Percentiles rank a stretch among this genome's conserved stretches.
Evolutionary conservation across 2,888 invertebrate genomes (phyloP).

Genomic region (Scaptomyza cyrtandrae): DNA sequence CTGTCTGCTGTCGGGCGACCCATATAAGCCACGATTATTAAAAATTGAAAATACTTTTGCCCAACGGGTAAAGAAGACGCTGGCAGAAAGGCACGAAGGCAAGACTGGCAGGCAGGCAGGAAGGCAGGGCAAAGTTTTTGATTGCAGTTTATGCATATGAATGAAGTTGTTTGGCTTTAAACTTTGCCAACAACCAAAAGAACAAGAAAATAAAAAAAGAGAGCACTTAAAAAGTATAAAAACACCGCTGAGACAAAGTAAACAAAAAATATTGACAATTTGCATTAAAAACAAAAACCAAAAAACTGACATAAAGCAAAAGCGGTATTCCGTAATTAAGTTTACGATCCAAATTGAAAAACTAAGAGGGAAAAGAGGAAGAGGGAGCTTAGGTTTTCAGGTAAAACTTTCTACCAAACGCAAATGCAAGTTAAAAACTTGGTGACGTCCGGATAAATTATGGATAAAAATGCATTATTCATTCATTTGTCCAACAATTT

Average conservation of each 20-base stretch:
- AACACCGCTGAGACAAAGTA: conserved; percentile 17
- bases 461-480: conserved; percentile 75
- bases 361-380: background rate
- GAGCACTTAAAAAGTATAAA: conserved; percentile 2
- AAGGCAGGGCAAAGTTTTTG: conserved; percentile 46
- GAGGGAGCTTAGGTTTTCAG: background rate
- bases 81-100: conserved; percentile 5
- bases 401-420: conserved; percentile 41
- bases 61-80: conserved; percentile 17
- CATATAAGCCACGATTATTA: conserved; percentile 71
- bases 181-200: conserved; percentile 52
- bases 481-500: conserved; percentile 59
- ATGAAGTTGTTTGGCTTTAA: conserved; percentile 70
- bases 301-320: conserved; percentile 32
- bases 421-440: conserved; percentile 48
- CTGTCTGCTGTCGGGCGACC: conserved; percentile 2
- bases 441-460: conserved; percentile 58
- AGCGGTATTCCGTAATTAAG: conserved; percentile 56
- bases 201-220: conserved; percentile 26
- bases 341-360: conserved; percentile 33
- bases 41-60: conserved; percentile 69
- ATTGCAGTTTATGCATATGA: conserved; percentile 76
- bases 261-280: conserved; percentile 50
- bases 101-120: conserved; percentile 5
- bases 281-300: conserved; percentile 38